Percentiles rank a stretch among this genome's conserved stretches.
Evolutionary conservation across 1,140 invertebrate species (phyloP).

Genomic region (Drosophila repleta): DNA sequence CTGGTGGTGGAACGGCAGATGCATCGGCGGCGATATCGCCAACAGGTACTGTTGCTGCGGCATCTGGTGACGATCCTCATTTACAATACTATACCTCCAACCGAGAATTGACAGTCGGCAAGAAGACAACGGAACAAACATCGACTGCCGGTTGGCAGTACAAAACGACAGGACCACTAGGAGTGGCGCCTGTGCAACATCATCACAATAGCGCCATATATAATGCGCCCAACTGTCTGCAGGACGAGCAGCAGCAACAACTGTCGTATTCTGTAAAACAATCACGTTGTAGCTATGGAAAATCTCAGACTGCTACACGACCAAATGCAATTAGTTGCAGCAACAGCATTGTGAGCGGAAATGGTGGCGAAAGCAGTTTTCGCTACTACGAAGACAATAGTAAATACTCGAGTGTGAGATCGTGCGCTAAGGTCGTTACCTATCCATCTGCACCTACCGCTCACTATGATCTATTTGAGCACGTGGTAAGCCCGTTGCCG

Average conservation of each 20-base stretch:
- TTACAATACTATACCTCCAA: slow-evolving; percentile 74
- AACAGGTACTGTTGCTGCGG: slow-evolving; percentile 33
- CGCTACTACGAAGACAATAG: slow-evolving; percentile 65
- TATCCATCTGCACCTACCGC: slow-evolving; percentile 36
- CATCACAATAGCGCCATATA: slow-evolving; percentile 30
- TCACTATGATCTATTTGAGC: slow-evolving; percentile 52
- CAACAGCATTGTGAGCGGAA: background rate
- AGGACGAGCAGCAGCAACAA: slow-evolving; percentile 27
- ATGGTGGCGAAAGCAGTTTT: slow-evolving; percentile 1
- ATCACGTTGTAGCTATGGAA: slow-evolving; percentile 44
- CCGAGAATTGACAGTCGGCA: slow-evolving; percentile 51
- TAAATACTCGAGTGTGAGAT: slow-evolving; percentile 54
- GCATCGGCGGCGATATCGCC: slow-evolving; percentile 38
- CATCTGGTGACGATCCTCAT: slow-evolving; percentile 58
- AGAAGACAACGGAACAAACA: slow-evolving; percentile 42
- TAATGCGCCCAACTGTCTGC: slow-evolving; percentile 32
- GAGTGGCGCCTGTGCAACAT: slow-evolving; percentile 25
- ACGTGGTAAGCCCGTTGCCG: slow-evolving; percentile 70
- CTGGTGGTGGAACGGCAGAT: slow-evolving; percentile 19
- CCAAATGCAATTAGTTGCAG: slow-evolving; percentile 23
- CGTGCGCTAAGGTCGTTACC: slow-evolving; percentile 39
- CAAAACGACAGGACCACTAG: slow-evolving; percentile 19
- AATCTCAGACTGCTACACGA: slow-evolving; percentile 20
- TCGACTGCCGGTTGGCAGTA: slow-evolving; percentile 56
- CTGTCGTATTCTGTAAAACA: slow-evolving; percentile 21